Evolutionary conservation across 1,140 invertebrate species (phyloP).

Genomic region (Mactra quadrangularis): DNA sequence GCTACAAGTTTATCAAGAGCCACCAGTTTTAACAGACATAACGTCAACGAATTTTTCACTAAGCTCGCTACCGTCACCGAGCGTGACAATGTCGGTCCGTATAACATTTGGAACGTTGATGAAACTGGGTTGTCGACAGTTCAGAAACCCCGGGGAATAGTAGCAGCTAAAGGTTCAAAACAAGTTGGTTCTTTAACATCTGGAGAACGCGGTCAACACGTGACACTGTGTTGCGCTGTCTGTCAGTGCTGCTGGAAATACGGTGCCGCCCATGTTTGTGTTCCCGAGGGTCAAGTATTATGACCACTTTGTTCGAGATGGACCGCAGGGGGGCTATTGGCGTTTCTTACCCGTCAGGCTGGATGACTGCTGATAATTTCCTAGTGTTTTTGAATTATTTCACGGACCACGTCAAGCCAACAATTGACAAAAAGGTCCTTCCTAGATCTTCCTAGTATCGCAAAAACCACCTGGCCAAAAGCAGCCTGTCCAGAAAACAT

Average conservation of each 20-base stretch:
- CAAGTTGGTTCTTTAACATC: slow-evolving; percentile 61
- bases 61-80: slow-evolving; percentile 41
- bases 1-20: slow-evolving; percentile 45
- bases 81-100: slow-evolving; percentile 28
- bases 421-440: slow-evolving; percentile 30
- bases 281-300: slow-evolving; percentile 76
- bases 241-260: slow-evolving; percentile 68
- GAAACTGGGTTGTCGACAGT: slow-evolving; percentile 65
- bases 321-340: slow-evolving; percentile 82
- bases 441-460: slow-evolving; percentile 21
- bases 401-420: slow-evolving; percentile 41
- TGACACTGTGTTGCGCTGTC: slow-evolving; percentile 49
- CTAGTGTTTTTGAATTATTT: slow-evolving; percentile 84
- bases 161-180: slow-evolving; percentile 57
- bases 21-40: slow-evolving; percentile 28
- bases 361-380: slow-evolving; percentile 84
- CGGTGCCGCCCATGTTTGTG: slow-evolving; percentile 76
- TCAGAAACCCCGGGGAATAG: slow-evolving; percentile 58
- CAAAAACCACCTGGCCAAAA: slow-evolving; percentile 20
- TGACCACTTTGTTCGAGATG: slow-evolving; percentile 83
- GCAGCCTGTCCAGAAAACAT: slow-evolving; percentile 42
- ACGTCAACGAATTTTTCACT: slow-evolving; percentile 29
- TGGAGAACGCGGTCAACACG: slow-evolving; percentile 58
- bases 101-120: slow-evolving; percentile 66
- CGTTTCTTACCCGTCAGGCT: slow-evolving; percentile 82